phyloP scores from a whole-genome alignment of 2,797 vertebrate genomes.

The Melanotaenia maccullochi region DNA sequence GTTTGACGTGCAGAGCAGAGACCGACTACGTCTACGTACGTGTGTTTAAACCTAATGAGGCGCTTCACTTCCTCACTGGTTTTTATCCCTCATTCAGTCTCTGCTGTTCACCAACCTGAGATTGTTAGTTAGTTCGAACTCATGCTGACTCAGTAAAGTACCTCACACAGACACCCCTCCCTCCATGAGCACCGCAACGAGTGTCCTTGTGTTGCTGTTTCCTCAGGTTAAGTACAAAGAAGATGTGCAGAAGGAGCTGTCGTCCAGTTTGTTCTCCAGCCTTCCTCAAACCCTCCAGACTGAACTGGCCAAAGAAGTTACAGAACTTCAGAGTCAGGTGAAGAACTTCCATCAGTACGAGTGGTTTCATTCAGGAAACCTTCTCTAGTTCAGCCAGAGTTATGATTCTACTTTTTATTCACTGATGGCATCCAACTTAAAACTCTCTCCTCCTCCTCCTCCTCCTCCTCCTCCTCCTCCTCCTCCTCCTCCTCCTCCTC shows the following conservation, averaged over 20 bases:
- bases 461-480: no score
- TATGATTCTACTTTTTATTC: no score
- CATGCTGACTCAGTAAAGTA: no score
- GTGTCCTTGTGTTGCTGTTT: not conserved
- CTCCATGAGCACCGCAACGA: not conserved
- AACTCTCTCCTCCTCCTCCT: no score
- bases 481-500: no score
- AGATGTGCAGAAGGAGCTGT: constrained; percentile 51
- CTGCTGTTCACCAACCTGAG: not conserved
- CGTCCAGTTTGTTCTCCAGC: constrained; percentile 61
- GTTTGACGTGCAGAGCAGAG: no score
- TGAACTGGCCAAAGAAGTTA: constrained; percentile 63
- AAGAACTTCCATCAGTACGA: not conserved
- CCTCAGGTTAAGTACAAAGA: constrained; percentile 89
- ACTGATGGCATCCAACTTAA: not conserved
- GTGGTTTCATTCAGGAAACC: no score
- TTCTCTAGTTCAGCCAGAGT: not conserved
- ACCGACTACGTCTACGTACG: no score
- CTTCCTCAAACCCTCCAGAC: constrained; percentile 74
- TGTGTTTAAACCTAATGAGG: no score
- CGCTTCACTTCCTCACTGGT: no score
- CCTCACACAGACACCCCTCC: not conserved
- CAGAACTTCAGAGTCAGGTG: constrained; percentile 86
- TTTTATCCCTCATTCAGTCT: not conserved
- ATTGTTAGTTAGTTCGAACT: no score